These are phyloP conservation scores for Gambusia yucatana DNA, from an alignment of 2,797 vertebrate species.

Conservation along the genomic window DNA sequence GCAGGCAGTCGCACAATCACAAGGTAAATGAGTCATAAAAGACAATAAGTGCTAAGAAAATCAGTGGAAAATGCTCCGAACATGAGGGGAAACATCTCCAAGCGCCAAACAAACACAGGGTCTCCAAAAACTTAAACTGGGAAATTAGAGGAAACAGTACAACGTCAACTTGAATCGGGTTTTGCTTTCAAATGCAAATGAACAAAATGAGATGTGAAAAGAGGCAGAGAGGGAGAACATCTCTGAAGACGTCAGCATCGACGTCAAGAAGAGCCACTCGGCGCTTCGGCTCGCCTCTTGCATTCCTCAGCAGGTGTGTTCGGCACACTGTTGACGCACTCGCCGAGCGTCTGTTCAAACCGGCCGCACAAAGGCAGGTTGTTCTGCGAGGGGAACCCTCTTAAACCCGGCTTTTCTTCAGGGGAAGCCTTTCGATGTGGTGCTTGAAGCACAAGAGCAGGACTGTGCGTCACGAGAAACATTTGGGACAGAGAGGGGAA, in stretches of 20 bases:
- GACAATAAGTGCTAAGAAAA: slow-evolving; percentile 54
- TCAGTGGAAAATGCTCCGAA: slow-evolving; percentile 28
- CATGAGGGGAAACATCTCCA: background rate
- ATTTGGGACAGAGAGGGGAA: background rate
- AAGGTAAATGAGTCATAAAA: slow-evolving; percentile 52
- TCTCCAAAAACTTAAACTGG: background rate
- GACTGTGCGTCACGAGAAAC: slow-evolving; percentile 56
- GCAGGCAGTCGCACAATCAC: slow-evolving; percentile 11
- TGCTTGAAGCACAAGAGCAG: slow-evolving; percentile 47
- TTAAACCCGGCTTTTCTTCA: slow-evolving; percentile 15
- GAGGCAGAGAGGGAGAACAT: slow-evolving; percentile 4
- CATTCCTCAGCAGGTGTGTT: slow-evolving; percentile 30
- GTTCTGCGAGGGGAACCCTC: slow-evolving; percentile 3
- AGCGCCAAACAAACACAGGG: slow-evolving; percentile 1
- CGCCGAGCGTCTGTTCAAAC: background rate
- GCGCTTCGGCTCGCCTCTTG: background rate
- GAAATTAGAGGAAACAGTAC: background rate
- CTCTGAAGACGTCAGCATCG: slow-evolving; percentile 39
- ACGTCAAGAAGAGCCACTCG: slow-evolving; percentile 40
- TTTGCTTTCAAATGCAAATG: slow-evolving; percentile 20
- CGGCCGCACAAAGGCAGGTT: background rate
- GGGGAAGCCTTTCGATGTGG: background rate
- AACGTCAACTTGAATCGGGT: background rate
- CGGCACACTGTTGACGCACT: background rate
- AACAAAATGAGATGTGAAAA: slow-evolving; percentile 18